Conservation (phyloP, 1,140 invertebrate species). For the Steinernema khuongi region DNA sequence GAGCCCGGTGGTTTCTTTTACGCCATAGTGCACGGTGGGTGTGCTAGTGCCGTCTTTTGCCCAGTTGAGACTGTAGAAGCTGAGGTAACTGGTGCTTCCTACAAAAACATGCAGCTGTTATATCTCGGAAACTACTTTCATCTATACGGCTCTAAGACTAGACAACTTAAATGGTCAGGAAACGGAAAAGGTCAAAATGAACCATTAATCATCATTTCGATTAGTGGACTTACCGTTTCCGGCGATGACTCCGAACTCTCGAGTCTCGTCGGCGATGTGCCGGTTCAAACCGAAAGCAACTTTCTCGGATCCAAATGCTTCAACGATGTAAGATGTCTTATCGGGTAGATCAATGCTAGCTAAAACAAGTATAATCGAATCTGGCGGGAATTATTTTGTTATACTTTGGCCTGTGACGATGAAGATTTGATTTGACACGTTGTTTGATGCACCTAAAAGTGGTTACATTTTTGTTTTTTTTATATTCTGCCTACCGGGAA, state of each 20-base stretch:
- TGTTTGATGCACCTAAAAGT: neutral
- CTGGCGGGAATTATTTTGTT: neutral
- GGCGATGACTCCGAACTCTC: neutral
- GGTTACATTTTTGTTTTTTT: too few species aligned
- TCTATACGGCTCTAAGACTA: too few species aligned
- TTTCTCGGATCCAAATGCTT: neutral
- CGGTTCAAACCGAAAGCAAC: neutral
- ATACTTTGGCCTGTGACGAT: neutral
- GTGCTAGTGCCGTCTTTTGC: neutral
- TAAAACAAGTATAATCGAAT: neutral
- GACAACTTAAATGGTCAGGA: too few species aligned
- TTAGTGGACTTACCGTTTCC: too few species aligned
- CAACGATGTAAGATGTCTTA: neutral
- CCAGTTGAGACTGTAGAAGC: neutral
- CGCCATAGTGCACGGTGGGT: neutral
- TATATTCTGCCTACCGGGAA: too few species aligned
- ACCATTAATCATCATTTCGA: too few species aligned
- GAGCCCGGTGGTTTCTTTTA: neutral
- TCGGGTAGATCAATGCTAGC: neutral
- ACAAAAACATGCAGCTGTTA: neutral
- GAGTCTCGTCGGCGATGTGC: neutral
- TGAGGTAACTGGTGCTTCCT: neutral
- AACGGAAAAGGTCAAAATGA: too few species aligned
- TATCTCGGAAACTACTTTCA: too few species aligned
- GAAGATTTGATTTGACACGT: slow-evolving; percentile 1